These are phyloP conservation scores for Vannuccia rotundouncinata DNA, from an alignment of 2,888 invertebrate genomes.

Conservation along the genomic window DNA sequence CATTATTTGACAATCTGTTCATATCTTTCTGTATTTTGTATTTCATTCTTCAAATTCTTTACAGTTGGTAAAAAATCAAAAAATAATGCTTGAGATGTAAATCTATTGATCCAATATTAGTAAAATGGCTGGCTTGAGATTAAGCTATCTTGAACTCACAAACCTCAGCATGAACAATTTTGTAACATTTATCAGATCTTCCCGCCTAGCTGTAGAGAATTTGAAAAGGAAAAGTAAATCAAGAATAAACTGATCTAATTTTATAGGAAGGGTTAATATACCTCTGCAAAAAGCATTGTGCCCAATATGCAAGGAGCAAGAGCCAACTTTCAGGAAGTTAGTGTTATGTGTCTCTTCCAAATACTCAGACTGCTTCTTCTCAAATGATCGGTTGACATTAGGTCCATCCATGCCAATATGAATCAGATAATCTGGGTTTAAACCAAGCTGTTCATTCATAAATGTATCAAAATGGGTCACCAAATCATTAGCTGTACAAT, in stretches of 20 bases:
- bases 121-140: slow-evolving; percentile 5
- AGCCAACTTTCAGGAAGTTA: slow-evolving; percentile 6
- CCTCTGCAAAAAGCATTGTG: slow-evolving; percentile 5
- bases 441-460: neutral
- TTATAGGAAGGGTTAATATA: neutral
- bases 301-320: slow-evolving; percentile 6
- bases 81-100: neutral
- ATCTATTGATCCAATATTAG: neutral
- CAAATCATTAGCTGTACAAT: too few species aligned
- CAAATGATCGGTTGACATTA: slow-evolving; percentile 17
- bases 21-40: neutral
- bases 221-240: slow-evolving; percentile 13
- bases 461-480: too few species aligned
- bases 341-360: neutral
- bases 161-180: slow-evolving; percentile 11
- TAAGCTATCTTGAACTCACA: slow-evolving; percentile 25
- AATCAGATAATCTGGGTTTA: neutral
- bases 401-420: slow-evolving; percentile 12
- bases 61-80: neutral
- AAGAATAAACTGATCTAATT: neutral
- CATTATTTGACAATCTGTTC: neutral
- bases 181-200: neutral
- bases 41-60: neutral
- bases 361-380: neutral
- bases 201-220: neutral